These are phyloP conservation scores for Adelognathus sp. DNA, from an alignment of 2,888 invertebrate species.

Conservation along the genomic window DNA sequence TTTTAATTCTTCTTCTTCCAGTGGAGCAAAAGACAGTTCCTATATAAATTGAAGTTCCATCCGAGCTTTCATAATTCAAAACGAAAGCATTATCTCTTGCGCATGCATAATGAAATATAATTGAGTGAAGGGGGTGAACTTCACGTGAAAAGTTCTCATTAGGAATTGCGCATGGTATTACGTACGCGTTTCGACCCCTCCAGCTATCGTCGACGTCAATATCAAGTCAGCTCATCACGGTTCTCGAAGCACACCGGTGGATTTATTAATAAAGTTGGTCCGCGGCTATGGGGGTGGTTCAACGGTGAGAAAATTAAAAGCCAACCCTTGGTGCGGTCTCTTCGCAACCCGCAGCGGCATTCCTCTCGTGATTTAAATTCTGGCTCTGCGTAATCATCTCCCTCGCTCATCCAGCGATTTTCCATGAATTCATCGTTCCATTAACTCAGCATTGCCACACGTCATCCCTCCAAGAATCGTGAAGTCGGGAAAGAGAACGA, in stretches of 20 bases:
- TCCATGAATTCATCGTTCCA: too few relatives aligned
- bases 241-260: slow-evolving; percentile 47
- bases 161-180: neutral
- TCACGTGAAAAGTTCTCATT: neutral
- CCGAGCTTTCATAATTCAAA: too few relatives aligned
- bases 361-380: slow-evolving; percentile 26
- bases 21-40: too few relatives aligned
- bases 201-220: slow-evolving; percentile 59
- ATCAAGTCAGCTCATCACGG: slow-evolving; percentile 64
- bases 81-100: too few relatives aligned
- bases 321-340: slow-evolving; percentile 26
- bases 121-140: neutral
- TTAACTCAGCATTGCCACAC: too few relatives aligned
- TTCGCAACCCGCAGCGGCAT: neutral
- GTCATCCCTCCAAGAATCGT: too few relatives aligned
- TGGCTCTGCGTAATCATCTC: slow-evolving; percentile 1
- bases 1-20: too few relatives aligned
- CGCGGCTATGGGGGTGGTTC: slow-evolving; percentile 33
- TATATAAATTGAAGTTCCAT: too few relatives aligned
- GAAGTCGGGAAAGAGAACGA: too few relatives aligned
- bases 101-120: neutral
- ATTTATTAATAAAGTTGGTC: slow-evolving; percentile 66
- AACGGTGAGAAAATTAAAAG: slow-evolving; percentile 57
- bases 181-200: neutral
- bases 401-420: neutral